Conservation (phyloP, 2,113 vertebrate genomes). For the Platanista minor region DNA sequence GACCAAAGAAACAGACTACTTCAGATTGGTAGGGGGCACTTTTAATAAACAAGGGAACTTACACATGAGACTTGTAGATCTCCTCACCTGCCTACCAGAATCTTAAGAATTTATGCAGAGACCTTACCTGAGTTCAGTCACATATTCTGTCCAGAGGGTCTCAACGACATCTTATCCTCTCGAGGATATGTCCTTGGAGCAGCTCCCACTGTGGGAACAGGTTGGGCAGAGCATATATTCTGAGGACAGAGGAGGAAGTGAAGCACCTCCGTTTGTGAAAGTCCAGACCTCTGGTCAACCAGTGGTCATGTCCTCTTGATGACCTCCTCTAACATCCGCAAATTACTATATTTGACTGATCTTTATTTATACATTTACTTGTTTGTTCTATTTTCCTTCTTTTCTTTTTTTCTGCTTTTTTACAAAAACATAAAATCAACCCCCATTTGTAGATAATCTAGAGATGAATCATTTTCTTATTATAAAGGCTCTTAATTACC, state of each 20-base stretch:
- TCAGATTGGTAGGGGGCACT: no score
- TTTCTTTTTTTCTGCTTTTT: not conserved
- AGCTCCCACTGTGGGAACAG: not conserved
- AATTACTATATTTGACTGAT: not conserved
- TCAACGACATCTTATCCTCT: not conserved
- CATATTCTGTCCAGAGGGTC: not conserved
- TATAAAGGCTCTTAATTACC: not conserved
- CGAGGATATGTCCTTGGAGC: not conserved
- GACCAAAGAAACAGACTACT: not conserved
- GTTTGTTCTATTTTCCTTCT: not conserved
- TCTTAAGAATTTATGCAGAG: not conserved
- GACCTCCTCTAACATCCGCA: not conserved
- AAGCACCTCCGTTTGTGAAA: not conserved
- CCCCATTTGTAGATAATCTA: not conserved
- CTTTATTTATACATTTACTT: not conserved
- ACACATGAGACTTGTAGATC: not conserved
- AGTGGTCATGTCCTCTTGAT: not conserved
- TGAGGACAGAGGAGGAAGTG: not conserved
- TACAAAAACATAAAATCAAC: not conserved
- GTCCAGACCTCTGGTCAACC: not conserved
- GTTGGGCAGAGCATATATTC: not conserved
- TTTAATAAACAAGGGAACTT: not conserved
- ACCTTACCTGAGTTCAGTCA: not conserved
- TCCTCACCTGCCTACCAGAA: not conserved
- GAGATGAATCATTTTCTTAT: not conserved